Conservation (phyloP, 2,888 invertebrate species). For the Leucophenga montana region DNA sequence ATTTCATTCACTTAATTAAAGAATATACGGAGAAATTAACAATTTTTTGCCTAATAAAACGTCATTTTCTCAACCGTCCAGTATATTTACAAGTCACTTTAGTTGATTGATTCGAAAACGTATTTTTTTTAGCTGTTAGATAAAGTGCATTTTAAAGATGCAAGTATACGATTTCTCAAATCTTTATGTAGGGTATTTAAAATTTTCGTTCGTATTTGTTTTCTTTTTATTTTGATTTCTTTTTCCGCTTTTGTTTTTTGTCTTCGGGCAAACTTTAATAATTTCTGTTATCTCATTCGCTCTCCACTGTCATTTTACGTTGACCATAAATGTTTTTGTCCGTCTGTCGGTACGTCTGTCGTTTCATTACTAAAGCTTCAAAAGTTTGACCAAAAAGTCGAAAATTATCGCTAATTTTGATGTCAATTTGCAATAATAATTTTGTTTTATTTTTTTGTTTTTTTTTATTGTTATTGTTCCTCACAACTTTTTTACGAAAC, state of each 20-base stretch:
- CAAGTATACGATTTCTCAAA: no score
- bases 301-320: slow-evolving; percentile 14
- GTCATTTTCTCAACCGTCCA: no score
- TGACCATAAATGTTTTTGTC: slow-evolving; percentile 39
- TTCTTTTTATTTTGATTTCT: slow-evolving; percentile 26
- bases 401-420: slow-evolving; percentile 63
- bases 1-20: no score
- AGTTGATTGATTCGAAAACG: no score
- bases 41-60: no score
- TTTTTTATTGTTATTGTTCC: not conserved
- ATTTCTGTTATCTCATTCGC: slow-evolving; percentile 51
- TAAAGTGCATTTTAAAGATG: no score
- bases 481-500: not conserved
- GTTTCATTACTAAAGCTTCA: no score
- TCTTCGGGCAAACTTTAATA: slow-evolving; percentile 40
- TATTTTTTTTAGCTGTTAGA: no score
- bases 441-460: slow-evolving; percentile 25
- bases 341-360: no score
- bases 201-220: no score
- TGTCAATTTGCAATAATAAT: slow-evolving; percentile 51
- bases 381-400: slow-evolving; percentile 15
- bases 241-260: slow-evolving; percentile 31
- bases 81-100: no score
- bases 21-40: no score
- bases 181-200: not conserved